Base-by-base conservation (phyloP, 2,888 invertebrate genomes). In the Pediacus dermestoides region DNA sequence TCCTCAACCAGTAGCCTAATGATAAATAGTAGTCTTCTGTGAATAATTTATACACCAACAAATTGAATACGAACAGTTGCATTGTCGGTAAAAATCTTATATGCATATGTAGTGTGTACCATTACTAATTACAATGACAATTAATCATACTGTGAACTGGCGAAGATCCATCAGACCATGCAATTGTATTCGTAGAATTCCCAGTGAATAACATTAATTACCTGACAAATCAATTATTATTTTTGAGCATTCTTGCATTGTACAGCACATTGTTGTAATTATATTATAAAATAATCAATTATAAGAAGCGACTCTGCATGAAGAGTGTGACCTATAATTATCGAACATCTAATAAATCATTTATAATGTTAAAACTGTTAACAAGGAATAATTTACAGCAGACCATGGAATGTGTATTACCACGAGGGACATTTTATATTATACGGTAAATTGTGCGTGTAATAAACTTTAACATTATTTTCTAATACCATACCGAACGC, bases 381-480 rank as follows among this genome's bases (percentile, higher is more conserved):
- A 43, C 52, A 42, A 44, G 44, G 37, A 34, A 45, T 48, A 48
- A 50, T 52, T 52, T 52, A 52, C 48, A 37, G 41, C 44, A 18
- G 30, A 37, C 28, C 14, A 31, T 25, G 36, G 41, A 42, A 44
- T 42, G 48, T 33, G 34, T 39, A 48, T 52, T 45, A 48, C 50
- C 50, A 46, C 45, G 39, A 50, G 50, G 44, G 50, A 50, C 50
- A 50, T 42, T 39, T 45, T 37, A 34, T 34, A 21, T 35, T 35
- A 31, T 42, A 36, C 41, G 36, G 45, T 37, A 41, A 41, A 41
- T 46, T 32, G 36, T 39, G 34, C 26, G 13, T 39, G 37, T 34
- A 39, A 42, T 42, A 39, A 42, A 45, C 36, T 30, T 30, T 35
- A 27, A 32, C 35, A 34, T 30, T 36, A 40, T 40, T 44, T 34